Percentiles rank a stretch among this genome's conserved stretches.
Evolutionary conservation across 1,140 invertebrate genomes (phyloP).

Genomic region (Dreissena rostriformis): DNA sequence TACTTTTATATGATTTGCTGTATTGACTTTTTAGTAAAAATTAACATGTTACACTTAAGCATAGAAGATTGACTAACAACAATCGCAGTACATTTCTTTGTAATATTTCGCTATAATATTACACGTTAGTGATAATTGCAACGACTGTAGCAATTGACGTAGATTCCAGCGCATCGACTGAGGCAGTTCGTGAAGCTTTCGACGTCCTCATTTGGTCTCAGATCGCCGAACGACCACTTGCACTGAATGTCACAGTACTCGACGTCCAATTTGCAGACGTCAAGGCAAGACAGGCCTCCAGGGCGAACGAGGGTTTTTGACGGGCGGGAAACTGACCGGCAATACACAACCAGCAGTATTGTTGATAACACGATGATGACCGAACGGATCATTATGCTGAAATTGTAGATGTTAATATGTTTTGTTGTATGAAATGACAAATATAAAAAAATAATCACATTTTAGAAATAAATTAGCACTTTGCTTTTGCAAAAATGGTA

Average conservation of each 20-base stretch:
- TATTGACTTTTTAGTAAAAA: too few relatives aligned
- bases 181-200: neutral
- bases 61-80: too few relatives aligned
- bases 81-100: too few relatives aligned
- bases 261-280: neutral
- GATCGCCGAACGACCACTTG: neutral
- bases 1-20: too few relatives aligned
- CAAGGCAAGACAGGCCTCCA: neutral
- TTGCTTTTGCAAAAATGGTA: too few relatives aligned
- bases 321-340: neutral
- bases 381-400: neutral
- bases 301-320: neutral
- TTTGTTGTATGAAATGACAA: too few relatives aligned
- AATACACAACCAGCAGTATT: neutral
- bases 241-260: conserved; percentile 1
- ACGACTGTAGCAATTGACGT: neutral
- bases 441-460: too few relatives aligned
- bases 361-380: neutral
- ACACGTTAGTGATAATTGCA: neutral
- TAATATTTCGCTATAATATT: too few relatives aligned
- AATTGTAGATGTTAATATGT: too few relatives aligned
- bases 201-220: neutral
- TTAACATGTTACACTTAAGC: too few relatives aligned
- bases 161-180: neutral
- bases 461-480: too few relatives aligned